Base-by-base conservation (phyloP, 2,888 invertebrate species). In the Terebella lapidaria region DNA sequence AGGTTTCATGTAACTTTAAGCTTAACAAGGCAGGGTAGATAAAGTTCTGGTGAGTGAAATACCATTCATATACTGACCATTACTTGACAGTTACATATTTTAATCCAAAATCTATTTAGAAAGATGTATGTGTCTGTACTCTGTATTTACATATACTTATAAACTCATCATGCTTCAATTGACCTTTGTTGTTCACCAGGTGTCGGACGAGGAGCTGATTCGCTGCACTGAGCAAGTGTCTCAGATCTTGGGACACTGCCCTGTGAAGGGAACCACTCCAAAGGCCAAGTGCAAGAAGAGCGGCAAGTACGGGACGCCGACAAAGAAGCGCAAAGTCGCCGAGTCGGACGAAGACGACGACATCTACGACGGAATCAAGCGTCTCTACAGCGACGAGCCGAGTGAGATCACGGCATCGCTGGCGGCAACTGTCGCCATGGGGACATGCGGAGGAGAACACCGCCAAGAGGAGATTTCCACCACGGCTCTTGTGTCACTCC, bases 351-450 rank as follows among this genome's bases (percentile, higher is more conserved):
- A 71, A 71, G 67, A 75, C 45, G 72, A 74, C 27, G 72, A 76
- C 57, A 69, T 78, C 42, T 78, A 75, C 56, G 77, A 77, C 53
- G 74, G 74, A 54, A 75, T 79, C 64, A 78, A 76, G 66, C 69
- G 75, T 10, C 71, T 79, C 27, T 79, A 78, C 67, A 74, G 74
- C 27, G 75, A 75, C 15, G 62, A 63, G 24, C 55, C 27, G 22
- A 29, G 22, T 26, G 58, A 57, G 5, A n/a, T 1, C 4, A 5
- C 22, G 28, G 26, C 27, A 15, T 25, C 53, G 53, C 15, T 5
- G n/a, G 10, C 49, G 49, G 15, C 22, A 22, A 49, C 35, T 10
- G 49, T 49, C 18, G 22, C 49, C 18, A 22, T 49, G 49, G 22
- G 5, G 24, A 49, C 53, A 27, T 53, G 53, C 22, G 28, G 53